A percentile compares a stretch with the other conserved stretches of the same genome.
Evolutionary conservation across 2,797 vertebrate species (phyloP).

Genomic region (Lophius americanus): DNA sequence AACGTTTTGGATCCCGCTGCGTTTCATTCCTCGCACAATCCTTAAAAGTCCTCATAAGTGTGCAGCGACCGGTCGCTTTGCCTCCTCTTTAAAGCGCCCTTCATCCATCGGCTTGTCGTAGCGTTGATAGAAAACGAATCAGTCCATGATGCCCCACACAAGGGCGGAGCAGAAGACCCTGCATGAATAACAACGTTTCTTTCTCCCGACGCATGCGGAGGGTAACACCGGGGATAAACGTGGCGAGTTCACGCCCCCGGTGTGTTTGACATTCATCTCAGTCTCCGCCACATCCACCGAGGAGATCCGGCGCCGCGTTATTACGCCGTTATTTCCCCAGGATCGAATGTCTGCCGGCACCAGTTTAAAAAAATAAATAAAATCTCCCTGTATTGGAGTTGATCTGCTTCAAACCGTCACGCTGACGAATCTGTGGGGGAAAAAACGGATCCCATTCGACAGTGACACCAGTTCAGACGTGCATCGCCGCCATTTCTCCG

Average conservation of each 20-base stretch:
- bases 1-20: not conserved
- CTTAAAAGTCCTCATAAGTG: slow-evolving; percentile 6
- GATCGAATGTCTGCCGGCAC: not conserved
- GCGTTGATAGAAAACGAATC: slow-evolving; percentile 53
- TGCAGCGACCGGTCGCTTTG: slow-evolving; percentile 13
- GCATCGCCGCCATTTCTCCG: not conserved
- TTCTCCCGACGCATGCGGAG: slow-evolving; percentile 16
- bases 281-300: not conserved
- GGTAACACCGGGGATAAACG: slow-evolving; percentile 48
- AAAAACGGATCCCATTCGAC: not conserved
- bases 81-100: slow-evolving; percentile 24
- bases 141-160: slow-evolving; percentile 65
- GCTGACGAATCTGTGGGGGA: not conserved
- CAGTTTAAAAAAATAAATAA: not conserved
- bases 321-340: not conserved
- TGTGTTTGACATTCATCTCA: slow-evolving; percentile 48
- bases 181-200: slow-evolving; percentile 57
- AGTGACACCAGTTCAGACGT: slow-evolving; percentile 6
- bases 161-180: slow-evolving; percentile 47
- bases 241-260: slow-evolving; percentile 26
- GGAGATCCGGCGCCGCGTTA: not conserved
- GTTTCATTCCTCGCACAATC: slow-evolving; percentile 5
- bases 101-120: slow-evolving; percentile 9
- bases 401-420: slow-evolving; percentile 2
- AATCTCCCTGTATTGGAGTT: not conserved